A percentile compares a stretch with the other conserved stretches of the same genome.
These are phyloP conservation scores for Sycophaga agraensis DNA, from an alignment of 1,140 invertebrate species.

Conservation along the genomic window DNA sequence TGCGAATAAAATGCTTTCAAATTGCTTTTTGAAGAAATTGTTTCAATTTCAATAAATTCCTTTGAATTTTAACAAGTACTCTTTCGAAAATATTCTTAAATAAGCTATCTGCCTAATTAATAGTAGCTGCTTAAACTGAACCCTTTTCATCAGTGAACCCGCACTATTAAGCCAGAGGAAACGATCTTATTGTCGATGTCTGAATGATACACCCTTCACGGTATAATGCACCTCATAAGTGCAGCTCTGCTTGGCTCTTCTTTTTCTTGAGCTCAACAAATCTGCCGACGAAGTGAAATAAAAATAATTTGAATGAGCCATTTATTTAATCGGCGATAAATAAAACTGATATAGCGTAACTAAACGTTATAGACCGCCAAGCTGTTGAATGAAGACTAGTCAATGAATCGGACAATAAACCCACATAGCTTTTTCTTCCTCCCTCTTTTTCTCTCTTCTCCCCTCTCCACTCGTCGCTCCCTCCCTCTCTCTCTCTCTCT, in stretches of 20 bases:
- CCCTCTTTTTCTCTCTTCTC: too few species aligned
- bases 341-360: constrained; percentile 14
- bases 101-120: too few species aligned
- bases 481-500: background rate
- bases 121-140: background rate
- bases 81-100: too few species aligned
- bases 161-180: background rate
- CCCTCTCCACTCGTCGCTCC: too few species aligned
- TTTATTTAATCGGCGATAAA: constrained; percentile 23
- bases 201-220: background rate
- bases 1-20: too few species aligned
- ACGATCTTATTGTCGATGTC: background rate
- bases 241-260: background rate
- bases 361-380: background rate
- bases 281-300: constrained; percentile 11
- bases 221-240: background rate
- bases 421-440: background rate
- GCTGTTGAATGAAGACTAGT: constrained; percentile 13
- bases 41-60: too few species aligned
- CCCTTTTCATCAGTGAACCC: background rate
- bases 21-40: too few species aligned
- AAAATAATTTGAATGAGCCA: constrained; percentile 17
- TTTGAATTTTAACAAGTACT: too few species aligned
- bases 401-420: constrained; percentile 24
- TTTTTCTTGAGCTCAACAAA: background rate